Percentiles rank a stretch among this genome's conserved stretches.
Evolutionary conservation across 2,113 vertebrate genomes (phyloP).

Genomic region (Hassar affinis): DNA sequence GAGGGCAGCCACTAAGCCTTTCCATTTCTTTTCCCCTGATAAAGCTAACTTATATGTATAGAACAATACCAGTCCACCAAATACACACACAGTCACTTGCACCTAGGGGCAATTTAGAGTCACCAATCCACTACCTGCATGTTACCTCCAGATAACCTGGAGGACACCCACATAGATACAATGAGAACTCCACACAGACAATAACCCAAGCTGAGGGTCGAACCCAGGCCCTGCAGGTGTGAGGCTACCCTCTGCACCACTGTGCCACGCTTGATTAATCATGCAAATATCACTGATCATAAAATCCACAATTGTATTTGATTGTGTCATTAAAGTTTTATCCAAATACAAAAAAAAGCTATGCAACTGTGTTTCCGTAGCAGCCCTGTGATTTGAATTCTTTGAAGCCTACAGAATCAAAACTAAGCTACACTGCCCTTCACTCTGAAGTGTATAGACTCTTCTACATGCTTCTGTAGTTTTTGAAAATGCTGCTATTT

Average conservation of each 20-base stretch:
- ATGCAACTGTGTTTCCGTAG: not conserved
- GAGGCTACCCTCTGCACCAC: not conserved
- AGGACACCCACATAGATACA: not conserved
- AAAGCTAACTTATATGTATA: not conserved
- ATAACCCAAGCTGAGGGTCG: not conserved
- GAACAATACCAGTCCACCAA: not conserved
- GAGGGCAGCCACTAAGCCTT: constrained; percentile 27
- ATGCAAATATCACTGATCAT: not conserved
- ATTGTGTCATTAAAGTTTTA: not conserved
- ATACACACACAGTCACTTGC: not conserved
- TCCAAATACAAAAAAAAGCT: not conserved
- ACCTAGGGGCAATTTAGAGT: not conserved
- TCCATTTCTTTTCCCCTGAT: not conserved
- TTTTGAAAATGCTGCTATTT: constrained; percentile 3
- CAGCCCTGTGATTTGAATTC: not conserved
- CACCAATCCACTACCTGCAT: not conserved
- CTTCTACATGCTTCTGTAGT: not conserved
- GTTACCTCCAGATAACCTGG: not conserved
- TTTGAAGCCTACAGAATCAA: not conserved
- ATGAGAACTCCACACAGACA: not conserved
- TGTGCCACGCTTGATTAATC: not conserved
- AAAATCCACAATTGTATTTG: not conserved
- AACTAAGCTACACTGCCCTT: too few relatives aligned
- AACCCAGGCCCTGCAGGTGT: not conserved
- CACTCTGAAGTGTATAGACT: not conserved